A percentile compares a stretch with the other conserved stretches of the same genome.
Evolutionary conservation across 2,113 vertebrate genomes (phyloP).

Genomic region (Daboia siamensis): DNA sequence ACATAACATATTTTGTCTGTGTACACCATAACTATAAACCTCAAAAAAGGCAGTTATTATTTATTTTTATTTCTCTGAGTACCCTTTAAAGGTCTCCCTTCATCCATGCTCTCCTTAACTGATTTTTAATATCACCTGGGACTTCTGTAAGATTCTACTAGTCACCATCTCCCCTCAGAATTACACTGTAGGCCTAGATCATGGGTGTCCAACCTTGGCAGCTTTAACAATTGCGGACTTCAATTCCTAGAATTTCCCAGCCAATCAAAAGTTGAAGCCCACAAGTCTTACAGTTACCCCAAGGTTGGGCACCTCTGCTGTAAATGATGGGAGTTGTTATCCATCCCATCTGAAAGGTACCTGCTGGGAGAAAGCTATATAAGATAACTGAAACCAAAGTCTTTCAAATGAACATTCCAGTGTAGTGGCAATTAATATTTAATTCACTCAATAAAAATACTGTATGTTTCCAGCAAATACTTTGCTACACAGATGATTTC

Average conservation of each 20-base stretch:
- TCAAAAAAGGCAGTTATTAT: background rate
- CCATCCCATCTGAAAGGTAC: background rate
- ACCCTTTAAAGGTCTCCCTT: background rate
- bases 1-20: background rate
- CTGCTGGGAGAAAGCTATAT: background rate
- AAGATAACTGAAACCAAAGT: background rate
- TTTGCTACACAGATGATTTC: background rate
- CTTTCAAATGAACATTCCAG: background rate
- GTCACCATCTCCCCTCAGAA: background rate
- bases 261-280: background rate
- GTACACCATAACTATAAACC: background rate
- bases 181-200: background rate
- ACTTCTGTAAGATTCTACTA: background rate
- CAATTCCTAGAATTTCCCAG: background rate
- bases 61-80: background rate
- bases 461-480: background rate
- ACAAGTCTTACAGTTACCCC: background rate
- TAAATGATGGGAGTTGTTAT: background rate
- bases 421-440: background rate
- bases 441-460: background rate
- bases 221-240: background rate
- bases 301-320: background rate
- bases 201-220: no score
- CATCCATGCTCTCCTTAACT: background rate
- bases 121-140: background rate